Evolutionary conservation across 1,140 invertebrate species (phyloP), one percentile per base, ranked within the genome.

Genomic region (Bombus confusus): DNA sequence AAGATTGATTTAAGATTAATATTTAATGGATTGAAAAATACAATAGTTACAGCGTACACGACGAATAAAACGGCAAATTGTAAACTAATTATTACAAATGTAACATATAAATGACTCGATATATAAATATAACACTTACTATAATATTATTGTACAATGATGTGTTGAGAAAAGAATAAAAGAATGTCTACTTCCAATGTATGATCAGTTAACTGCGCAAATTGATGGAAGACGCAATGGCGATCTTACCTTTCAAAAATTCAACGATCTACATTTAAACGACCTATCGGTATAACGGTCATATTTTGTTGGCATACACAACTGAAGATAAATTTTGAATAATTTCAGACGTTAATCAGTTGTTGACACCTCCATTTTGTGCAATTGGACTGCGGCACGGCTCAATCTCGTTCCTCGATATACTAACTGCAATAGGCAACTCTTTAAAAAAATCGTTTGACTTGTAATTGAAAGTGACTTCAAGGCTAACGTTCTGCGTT

Each of bases 201-300:
- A 22, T 34, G 15, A 8, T 3, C n/a, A 64, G 71, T 66, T 81
- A 81, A 80, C 69, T 85, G 59, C 43, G 71, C 43, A 74, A 81
- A 85, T 85, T 80, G 43, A 85, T n/a, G 43, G 22, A 85, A 52
- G 6, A 22, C 13, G 41, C 72, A 34, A 85, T 85, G 77, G 83
- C 68, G 41, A 62, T 57, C 76, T 80, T 85, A 80, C 68, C 68
- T 72, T 47, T 52, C 25, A 25, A 41, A 47, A 13, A 64, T 41
- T 83, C 12, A 52, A 72, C 28, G n/a, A 64, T 52, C 31, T 18
- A 37, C 22, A 43, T 71, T 71, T 57, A 39, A 59, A 15, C 6
- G n/a, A 34, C 12, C 52, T n/a, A 37, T 15, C 66, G 12, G 3
- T 25, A 52, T 72, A 80, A 80, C 25, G 12, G 2, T 37, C 43